These are phyloP conservation scores for Chrysemys picta DNA, from an alignment of 2,113 vertebrate genomes.

Conservation along the genomic window DNA sequence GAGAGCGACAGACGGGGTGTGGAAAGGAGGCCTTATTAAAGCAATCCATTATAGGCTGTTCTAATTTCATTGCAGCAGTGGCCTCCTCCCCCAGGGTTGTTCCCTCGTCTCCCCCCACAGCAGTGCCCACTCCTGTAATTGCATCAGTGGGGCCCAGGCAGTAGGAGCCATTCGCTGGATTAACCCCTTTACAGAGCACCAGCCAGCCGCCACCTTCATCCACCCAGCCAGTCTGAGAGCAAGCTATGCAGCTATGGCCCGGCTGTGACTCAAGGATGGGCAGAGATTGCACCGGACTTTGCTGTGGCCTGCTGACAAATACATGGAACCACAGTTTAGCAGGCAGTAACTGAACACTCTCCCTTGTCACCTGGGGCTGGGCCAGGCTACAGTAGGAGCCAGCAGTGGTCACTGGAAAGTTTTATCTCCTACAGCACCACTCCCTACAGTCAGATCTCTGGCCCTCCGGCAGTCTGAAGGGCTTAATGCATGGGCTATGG, in stretches of 20 bases:
- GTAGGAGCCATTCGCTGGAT: not conserved
- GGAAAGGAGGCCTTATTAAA: not conserved
- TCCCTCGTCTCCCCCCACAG: too few species aligned
- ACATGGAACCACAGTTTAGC: not conserved
- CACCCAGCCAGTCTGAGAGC: accelerated
- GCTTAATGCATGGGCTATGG: not conserved
- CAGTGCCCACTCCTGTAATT: not conserved
- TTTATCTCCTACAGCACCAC: not conserved
- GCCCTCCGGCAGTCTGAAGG: not conserved
- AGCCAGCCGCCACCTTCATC: not conserved
- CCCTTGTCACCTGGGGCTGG: not conserved
- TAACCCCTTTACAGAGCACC: not conserved
- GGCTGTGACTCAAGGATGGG: not conserved
- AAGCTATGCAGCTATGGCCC: not conserved
- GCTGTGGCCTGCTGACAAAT: not conserved
- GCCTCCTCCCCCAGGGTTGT: not conserved
- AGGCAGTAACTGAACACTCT: not conserved
- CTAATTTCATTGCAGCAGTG: not conserved
- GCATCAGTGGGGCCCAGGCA: not conserved
- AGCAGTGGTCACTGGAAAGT: not conserved
- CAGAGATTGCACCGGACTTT: not conserved
- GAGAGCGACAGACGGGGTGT: not conserved
- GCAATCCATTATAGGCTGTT: not conserved
- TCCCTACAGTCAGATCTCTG: not conserved
- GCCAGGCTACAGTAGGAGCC: not conserved